Percentiles rank a stretch among this genome's conserved stretches.
Conservation (phyloP, 2,797 vertebrate species). For the Ciconia nigra region DNA sequence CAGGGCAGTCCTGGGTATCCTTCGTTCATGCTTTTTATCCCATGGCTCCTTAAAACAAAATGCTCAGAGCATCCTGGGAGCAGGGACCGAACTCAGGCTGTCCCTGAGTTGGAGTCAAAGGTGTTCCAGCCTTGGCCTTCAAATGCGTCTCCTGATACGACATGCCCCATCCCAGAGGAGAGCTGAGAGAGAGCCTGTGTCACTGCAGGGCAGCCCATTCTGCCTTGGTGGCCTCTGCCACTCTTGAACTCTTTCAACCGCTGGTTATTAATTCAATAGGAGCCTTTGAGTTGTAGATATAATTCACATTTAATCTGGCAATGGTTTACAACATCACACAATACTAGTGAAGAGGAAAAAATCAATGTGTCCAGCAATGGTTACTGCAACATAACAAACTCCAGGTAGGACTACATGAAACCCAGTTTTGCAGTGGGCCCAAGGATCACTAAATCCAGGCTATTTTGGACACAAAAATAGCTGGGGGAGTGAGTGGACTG, state of each 20-base stretch:
- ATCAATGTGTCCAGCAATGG: not conserved
- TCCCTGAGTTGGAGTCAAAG: not conserved
- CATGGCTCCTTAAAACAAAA: not conserved
- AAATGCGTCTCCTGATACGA: not conserved
- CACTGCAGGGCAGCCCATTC: not conserved
- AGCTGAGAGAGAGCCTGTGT: not conserved
- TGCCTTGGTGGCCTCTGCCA: not conserved
- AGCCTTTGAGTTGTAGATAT: not conserved
- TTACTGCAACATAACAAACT: not conserved
- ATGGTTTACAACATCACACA: not conserved
- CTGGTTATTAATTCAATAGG: not conserved
- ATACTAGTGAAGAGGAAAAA: not conserved
- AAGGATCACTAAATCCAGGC: not conserved
- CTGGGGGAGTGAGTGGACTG: not conserved
- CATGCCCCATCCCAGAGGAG: not conserved
- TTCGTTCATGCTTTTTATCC: not conserved
- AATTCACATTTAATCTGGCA: slow-evolving; percentile 7
- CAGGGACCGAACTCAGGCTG: not conserved
- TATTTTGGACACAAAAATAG: not conserved
- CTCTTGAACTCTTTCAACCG: fast-evolving
- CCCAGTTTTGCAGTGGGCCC: not conserved
- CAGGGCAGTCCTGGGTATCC: not conserved
- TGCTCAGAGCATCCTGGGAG: not conserved
- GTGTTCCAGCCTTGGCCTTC: not conserved
- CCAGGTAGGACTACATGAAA: not conserved